Percentiles rank a stretch among this genome's conserved stretches.
These are phyloP conservation scores for Psettodes erumei DNA, from an alignment of 2,113 vertebrate genomes.

Conservation along the genomic window DNA sequence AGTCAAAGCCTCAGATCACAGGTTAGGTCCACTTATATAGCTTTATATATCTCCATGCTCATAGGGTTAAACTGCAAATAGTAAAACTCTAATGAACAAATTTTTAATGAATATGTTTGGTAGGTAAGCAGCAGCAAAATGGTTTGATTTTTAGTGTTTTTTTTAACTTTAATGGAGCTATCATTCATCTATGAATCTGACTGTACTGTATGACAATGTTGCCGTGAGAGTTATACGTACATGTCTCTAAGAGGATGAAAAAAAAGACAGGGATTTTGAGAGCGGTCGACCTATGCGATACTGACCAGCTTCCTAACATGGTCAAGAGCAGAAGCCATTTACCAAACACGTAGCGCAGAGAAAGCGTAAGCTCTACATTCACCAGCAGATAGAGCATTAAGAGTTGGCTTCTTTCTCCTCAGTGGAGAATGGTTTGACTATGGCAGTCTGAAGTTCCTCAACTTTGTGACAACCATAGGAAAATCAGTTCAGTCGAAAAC, in stretches of 20 bases:
- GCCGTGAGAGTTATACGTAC: slow-evolving; percentile 75
- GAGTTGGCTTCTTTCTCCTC: slow-evolving; percentile 60
- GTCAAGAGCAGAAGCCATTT: slow-evolving; percentile 76
- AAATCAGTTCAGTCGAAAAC: slow-evolving; percentile 48
- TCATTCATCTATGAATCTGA: slow-evolving; percentile 80
- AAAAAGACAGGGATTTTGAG: slow-evolving; percentile 82
- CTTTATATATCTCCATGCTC: slow-evolving; percentile 57
- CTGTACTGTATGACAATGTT: slow-evolving; percentile 83
- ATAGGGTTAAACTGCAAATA: slow-evolving; percentile 86
- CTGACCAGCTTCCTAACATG: slow-evolving; percentile 89
- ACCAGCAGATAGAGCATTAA: slow-evolving; percentile 69
- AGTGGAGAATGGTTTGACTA: slow-evolving; percentile 59
- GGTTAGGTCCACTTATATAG: slow-evolving; percentile 20
- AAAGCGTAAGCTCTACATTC: slow-evolving; percentile 77
- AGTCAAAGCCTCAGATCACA: slow-evolving; percentile 22
- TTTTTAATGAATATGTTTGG: slow-evolving; percentile 85
- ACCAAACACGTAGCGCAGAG: slow-evolving; percentile 41
- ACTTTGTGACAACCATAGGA: slow-evolving; percentile 57
- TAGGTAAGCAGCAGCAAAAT: slow-evolving; percentile 93
- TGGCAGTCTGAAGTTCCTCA: slow-evolving; percentile 63
- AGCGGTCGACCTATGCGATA: slow-evolving; percentile 88
- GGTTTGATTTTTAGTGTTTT: slow-evolving; percentile 81
- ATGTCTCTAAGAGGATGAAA: slow-evolving; percentile 71
- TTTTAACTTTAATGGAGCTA: slow-evolving; percentile 63
- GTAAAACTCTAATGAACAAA: slow-evolving; percentile 87